A percentile compares a stretch with the other conserved stretches of the same genome.
Conservation (phyloP, 2,113 vertebrate genomes). For the Antigone vipio region DNA sequence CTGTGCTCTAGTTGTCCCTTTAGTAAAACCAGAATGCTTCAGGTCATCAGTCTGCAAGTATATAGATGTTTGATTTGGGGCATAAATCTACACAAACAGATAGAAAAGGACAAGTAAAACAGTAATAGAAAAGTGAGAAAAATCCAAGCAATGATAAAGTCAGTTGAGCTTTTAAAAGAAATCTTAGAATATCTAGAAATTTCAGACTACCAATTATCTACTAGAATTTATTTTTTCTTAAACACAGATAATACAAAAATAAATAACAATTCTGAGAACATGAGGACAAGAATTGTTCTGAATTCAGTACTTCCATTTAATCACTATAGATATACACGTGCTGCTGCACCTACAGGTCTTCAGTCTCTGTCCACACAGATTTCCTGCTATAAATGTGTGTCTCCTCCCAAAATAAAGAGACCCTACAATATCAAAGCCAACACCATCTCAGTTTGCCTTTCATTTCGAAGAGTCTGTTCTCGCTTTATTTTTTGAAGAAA, state of each 20-base stretch:
- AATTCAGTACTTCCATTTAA: neutral
- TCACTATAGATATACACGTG: rapidly evolving
- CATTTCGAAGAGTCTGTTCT: neutral
- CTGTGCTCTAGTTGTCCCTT: neutral
- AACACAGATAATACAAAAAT: neutral
- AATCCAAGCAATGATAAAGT: neutral
- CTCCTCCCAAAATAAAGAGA: neutral
- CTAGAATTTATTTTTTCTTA: neutral
- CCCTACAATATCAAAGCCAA: neutral
- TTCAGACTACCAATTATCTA: neutral
- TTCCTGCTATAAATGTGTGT: rapidly evolving
- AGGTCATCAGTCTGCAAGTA: neutral
- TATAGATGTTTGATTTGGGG: neutral
- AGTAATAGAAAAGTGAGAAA: neutral
- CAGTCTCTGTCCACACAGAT: neutral
- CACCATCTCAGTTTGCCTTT: neutral
- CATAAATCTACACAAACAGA: neutral
- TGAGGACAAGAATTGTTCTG: neutral
- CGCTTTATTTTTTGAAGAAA: neutral
- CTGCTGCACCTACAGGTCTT: neutral
- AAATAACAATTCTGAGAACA: neutral
- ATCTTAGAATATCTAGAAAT: neutral
- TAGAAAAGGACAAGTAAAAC: neutral
- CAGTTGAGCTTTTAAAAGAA: neutral
- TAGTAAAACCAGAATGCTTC: neutral